phyloP scores from a whole-genome alignment of 2,797 vertebrate genomes.

The Aphelocoma californica region DNA sequence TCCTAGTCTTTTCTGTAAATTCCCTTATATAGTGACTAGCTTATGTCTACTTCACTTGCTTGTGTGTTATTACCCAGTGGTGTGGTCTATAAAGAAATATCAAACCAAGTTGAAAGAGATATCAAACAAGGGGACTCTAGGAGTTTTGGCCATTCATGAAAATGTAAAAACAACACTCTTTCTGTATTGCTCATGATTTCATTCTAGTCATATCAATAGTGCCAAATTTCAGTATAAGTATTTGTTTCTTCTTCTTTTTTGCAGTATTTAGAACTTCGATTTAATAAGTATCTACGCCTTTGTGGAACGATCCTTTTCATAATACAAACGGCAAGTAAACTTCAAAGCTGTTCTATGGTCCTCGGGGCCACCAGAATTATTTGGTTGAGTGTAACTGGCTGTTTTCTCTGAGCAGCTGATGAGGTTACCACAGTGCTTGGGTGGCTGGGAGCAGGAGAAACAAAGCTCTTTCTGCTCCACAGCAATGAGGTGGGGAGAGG shows the following conservation, averaged over 20 bases:
- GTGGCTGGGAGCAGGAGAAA: neutral
- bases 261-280: conserved; percentile 93
- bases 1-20: neutral
- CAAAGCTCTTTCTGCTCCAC: neutral
- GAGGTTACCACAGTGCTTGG: neutral
- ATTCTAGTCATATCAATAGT: neutral
- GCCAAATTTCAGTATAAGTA: neutral
- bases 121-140: neutral
- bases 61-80: neutral
- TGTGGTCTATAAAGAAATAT: neutral
- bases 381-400: neutral
- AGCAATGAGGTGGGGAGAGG: neutral
- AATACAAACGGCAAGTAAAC: conserved; percentile 88
- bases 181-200: neutral
- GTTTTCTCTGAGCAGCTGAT: neutral
- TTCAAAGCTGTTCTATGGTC: neutral
- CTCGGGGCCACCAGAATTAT: neutral
- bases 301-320: conserved; percentile 89
- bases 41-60: neutral
- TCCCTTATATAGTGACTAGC: fast-evolving
- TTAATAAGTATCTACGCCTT: conserved; percentile 86
- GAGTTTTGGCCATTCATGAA: neutral
- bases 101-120: neutral
- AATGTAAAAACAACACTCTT: neutral
- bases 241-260: conserved; percentile 43